A percentile compares a stretch with the other conserved stretches of the same genome.
Evolutionary conservation across 2,888 invertebrate genomes (phyloP).

Genomic region (Ochropacha duplaris): DNA sequence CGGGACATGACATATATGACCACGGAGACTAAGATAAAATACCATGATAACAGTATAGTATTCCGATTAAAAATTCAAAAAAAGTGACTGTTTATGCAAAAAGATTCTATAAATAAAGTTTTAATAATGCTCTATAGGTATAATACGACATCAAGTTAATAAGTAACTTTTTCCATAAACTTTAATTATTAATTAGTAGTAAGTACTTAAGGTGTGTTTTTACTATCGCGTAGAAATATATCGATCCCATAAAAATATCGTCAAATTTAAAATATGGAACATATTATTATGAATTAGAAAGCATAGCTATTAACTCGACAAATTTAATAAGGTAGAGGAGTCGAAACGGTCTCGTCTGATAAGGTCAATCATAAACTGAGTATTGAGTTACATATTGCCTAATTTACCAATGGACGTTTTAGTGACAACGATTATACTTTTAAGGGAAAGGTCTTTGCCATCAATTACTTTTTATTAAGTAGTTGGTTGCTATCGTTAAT

Average conservation of each 20-base stretch:
- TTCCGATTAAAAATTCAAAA: too few relatives aligned
- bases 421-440: slow-evolving; percentile 23
- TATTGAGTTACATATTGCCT: slow-evolving; percentile 47
- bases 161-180: neutral
- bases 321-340: slow-evolving; percentile 36
- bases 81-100: too few relatives aligned
- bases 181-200: neutral
- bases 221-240: neutral
- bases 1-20: too few relatives aligned
- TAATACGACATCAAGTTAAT: neutral
- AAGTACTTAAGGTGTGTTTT: neutral
- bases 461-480: neutral
- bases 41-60: too few relatives aligned
- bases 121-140: neutral
- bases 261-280: slow-evolving; percentile 35
- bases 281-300: slow-evolving; percentile 39
- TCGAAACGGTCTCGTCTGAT: slow-evolving; percentile 36
- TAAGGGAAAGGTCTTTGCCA: slow-evolving; percentile 8
- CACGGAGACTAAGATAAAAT: too few relatives aligned
- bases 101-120: too few relatives aligned
- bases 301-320: slow-evolving; percentile 38
- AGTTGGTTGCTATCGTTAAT: too few relatives aligned
- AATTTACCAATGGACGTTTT: slow-evolving; percentile 22
- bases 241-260: slow-evolving; percentile 21
- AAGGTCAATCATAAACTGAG: slow-evolving; percentile 47